phyloP scores from a whole-genome alignment of 1,140 invertebrate species.

The Cyclargus thomasi region DNA sequence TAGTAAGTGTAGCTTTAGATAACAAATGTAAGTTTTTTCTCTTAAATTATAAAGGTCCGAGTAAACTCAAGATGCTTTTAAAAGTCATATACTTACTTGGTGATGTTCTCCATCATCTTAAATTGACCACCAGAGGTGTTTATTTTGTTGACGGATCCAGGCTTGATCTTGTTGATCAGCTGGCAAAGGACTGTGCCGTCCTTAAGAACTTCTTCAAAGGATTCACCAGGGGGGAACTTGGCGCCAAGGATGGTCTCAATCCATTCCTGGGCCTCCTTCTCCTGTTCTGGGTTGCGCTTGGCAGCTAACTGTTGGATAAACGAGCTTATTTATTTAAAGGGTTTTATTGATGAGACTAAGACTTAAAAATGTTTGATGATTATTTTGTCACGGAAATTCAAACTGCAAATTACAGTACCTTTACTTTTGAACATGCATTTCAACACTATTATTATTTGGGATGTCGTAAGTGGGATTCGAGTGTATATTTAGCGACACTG shows the following conservation, averaged over 20 bases:
- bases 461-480: constrained; percentile 11
- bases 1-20: too few species aligned
- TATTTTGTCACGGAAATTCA: neutral
- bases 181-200: constrained; percentile 93
- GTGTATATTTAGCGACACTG: constrained; percentile 44
- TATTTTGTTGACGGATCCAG: constrained; percentile 88
- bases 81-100: constrained; percentile 77
- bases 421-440: neutral
- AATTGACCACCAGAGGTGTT: constrained; percentile 93
- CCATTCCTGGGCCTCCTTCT: constrained; percentile 93
- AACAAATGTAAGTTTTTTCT: too few species aligned
- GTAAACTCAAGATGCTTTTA: neutral
- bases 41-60: too few species aligned
- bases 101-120: constrained; percentile 97
- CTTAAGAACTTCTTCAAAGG: constrained; percentile 87
- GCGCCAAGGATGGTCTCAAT: constrained; percentile 91
- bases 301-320: constrained; percentile 82
- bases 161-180: constrained; percentile 91
- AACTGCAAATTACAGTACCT: too few species aligned
- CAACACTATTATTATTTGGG: neutral
- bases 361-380: neutral
- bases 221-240: constrained; percentile 85
- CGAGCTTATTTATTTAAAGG: neutral
- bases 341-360: too few species aligned
- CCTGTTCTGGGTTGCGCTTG: constrained; percentile 91